A percentile compares a stretch with the other conserved stretches of the same genome.
These are phyloP conservation scores for Ophion obscuratus DNA, from an alignment of 2,888 invertebrate species.

Conservation along the genomic window DNA sequence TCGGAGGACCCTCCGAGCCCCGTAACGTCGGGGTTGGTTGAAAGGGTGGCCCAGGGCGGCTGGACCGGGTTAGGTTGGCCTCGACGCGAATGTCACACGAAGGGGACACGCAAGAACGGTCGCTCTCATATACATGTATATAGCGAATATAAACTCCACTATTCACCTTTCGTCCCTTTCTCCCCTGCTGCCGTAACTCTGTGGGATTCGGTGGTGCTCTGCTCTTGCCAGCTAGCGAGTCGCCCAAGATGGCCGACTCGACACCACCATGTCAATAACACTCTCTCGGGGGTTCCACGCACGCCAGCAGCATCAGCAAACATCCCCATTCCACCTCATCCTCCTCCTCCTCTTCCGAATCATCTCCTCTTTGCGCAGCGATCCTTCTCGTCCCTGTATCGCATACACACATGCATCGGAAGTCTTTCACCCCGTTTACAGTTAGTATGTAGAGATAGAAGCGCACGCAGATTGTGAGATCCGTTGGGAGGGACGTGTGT, in stretches of 20 bases:
- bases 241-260: constrained; percentile 83
- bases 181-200: constrained; percentile 36
- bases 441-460: constrained; percentile 36
- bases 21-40: constrained; percentile 80
- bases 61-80: constrained; percentile 80
- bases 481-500: neutral
- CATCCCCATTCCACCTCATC: constrained; percentile 56
- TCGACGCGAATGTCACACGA: constrained; percentile 80
- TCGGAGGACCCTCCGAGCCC: constrained; percentile 78
- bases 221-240: constrained; percentile 57
- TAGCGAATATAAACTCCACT: constrained; percentile 21
- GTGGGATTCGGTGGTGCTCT: constrained; percentile 63
- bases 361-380: constrained; percentile 28
- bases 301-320: constrained; percentile 56
- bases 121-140: constrained; percentile 21
- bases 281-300: constrained; percentile 74
- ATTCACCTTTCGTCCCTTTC: constrained; percentile 30
- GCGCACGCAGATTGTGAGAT: too few species aligned
- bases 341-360: constrained; percentile 40
- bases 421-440: constrained; percentile 43
- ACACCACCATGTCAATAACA: constrained; percentile 84
- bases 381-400: constrained; percentile 49
- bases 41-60: constrained; percentile 82
- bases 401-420: constrained; percentile 8
- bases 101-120: constrained; percentile 80